Evolutionary conservation across 2,888 invertebrate genomes (phyloP).

Genomic region (Anaspis maculata): DNA sequence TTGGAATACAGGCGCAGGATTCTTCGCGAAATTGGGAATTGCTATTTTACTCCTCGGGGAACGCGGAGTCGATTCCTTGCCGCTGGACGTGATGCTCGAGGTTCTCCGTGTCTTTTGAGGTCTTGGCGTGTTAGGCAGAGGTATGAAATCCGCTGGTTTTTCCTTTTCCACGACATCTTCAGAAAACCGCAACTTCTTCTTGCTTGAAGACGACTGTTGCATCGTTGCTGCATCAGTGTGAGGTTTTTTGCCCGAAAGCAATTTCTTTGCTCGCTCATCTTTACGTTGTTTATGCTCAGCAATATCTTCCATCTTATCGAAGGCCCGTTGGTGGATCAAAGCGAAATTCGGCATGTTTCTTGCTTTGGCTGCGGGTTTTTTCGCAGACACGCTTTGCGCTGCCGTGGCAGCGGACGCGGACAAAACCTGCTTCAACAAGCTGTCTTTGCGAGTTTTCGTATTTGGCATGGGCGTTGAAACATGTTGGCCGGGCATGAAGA

Average conservation of each 20-base stretch:
- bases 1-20: background rate
- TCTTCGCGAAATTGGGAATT: background rate
- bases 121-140: conserved; percentile 3
- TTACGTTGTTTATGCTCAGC: conserved; percentile 50
- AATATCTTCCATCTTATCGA: conserved; percentile 60
- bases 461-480: no score
- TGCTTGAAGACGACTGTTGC: background rate
- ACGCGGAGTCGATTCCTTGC: background rate
- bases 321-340: conserved; percentile 56
- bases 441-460: background rate
- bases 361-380: conserved; percentile 2
- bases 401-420: background rate
- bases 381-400: background rate
- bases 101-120: no score
- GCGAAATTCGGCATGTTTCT: conserved; percentile 60
- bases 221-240: background rate
- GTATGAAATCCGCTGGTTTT: conserved; percentile 2
- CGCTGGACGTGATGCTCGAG: no score
- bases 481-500: no score
- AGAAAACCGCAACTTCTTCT: conserved; percentile 2
- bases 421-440: background rate
- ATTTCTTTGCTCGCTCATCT: conserved; percentile 42
- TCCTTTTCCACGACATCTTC: background rate
- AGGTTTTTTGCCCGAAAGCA: conserved; percentile 33
- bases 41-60: background rate